Base-by-base conservation (phyloP, 2,888 invertebrate genomes). In the Resseliella maxima region DNA sequence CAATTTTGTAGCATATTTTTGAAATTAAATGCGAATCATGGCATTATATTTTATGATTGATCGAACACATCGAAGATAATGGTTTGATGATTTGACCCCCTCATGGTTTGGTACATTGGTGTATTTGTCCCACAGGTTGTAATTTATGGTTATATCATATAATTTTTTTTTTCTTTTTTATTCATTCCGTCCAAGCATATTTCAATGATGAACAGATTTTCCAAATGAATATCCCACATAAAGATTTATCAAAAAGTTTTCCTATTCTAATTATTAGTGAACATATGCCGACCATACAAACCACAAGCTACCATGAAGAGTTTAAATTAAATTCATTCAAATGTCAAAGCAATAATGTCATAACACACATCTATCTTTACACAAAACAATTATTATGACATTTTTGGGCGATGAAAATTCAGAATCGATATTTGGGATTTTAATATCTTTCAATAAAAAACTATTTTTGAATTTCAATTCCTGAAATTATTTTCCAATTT, bases 311-410 rank as follows among this genome's bases (percentile, higher is more conserved):
- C 24, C 2, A 59, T 50, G 24, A 72, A 72, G 72, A 31, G 15
- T 72, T 72, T 72, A 35, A 72, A 31, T 72, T 27, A 72, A 72
- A 72, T 72, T 72, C 72, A 72, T 12, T 72, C 31, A 15, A 72
- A 31, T 35, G 72, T 35, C 31, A 72, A 72, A 72, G 31, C 72
- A 72, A 72, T 72, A 12, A 72, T 31, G 6, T 72, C 3, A 35
- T 35, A 72, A 72, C 27, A 15, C 72, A 18, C 46, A 50, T 18
- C 41, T 8, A 41, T 5, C 6, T 41, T 41, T 41, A 50, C 18
- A 15, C 15, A 50, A 50, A 50, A 15, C 46, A 6, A n/a, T n/a
- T n/a, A n/a, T n/a, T n/a, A n/a, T n/a, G n/a, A n/a, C n/a, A n/a
- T n/a, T n/a, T n/a, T n/a, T n/a, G n/a, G n/a, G n/a, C n/a, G n/a